These are phyloP conservation scores for Myrmophylax atrothorax DNA, from an alignment of 2,113 vertebrate species.

Conservation along the genomic window DNA sequence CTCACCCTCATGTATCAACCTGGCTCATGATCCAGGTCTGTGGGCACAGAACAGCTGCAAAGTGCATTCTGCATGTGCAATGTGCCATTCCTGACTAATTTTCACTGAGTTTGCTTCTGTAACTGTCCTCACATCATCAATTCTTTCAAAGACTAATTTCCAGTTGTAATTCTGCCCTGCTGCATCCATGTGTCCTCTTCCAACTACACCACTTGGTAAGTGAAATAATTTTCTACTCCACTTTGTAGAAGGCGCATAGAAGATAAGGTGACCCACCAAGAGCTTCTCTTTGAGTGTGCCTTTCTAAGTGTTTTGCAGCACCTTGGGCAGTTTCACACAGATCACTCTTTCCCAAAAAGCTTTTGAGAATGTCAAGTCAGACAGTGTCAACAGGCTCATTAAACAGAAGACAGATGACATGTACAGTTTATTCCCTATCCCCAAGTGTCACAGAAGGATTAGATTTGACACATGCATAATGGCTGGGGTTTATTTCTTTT, in stretches of 20 bases:
- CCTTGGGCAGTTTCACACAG: not conserved
- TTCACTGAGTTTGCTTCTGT: not conserved
- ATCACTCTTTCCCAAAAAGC: not conserved
- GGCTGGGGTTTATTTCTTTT: not conserved
- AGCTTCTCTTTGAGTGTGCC: not conserved
- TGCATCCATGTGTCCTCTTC: not conserved
- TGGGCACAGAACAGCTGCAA: not conserved
- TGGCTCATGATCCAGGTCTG: not conserved
- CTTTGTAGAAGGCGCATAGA: not conserved
- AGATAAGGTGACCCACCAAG: not conserved
- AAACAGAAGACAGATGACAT: not conserved
- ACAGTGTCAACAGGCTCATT: slow-evolving; percentile 22
- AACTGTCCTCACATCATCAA: not conserved
- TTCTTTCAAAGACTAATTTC: not conserved
- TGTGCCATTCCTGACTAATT: not conserved
- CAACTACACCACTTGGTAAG: not conserved
- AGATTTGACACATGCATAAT: slow-evolving; percentile 11
- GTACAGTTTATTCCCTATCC: not conserved
- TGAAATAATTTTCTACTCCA: not conserved
- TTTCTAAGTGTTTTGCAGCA: not conserved
- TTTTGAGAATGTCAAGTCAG: not conserved
- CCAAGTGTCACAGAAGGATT: slow-evolving; percentile 42
- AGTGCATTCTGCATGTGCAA: accelerated
- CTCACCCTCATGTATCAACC: not conserved
- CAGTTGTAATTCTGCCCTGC: not conserved